A percentile compares a stretch with the other conserved stretches of the same genome.
These are phyloP conservation scores for Pteromalus puparum DNA, from an alignment of 1,140 invertebrate species.

Conservation along the genomic window DNA sequence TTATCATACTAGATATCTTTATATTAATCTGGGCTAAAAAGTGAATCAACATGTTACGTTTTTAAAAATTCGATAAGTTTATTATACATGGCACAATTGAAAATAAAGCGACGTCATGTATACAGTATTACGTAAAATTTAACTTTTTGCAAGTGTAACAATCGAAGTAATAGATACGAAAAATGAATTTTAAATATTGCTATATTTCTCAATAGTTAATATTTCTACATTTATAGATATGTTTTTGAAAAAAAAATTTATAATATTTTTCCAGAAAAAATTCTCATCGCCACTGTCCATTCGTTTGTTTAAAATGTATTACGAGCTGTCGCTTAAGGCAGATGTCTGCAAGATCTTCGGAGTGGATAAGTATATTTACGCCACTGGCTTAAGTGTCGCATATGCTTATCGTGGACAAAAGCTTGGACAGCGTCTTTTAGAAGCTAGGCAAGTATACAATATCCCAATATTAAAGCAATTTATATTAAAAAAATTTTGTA, in stretches of 20 bases:
- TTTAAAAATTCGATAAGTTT: neutral
- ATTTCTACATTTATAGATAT: too few relatives aligned
- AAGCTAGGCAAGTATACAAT: slow-evolving; percentile 26
- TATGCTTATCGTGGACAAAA: slow-evolving; percentile 49
- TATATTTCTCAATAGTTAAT: too few relatives aligned
- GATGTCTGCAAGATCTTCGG: slow-evolving; percentile 57
- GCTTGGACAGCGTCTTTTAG: slow-evolving; percentile 46
- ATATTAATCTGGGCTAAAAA: neutral
- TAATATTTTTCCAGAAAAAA: slow-evolving; percentile 28
- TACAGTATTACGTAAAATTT: too few relatives aligned
- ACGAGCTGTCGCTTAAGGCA: slow-evolving; percentile 43
- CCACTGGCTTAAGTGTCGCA: slow-evolving; percentile 46
- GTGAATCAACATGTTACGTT: neutral
- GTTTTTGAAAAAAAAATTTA: neutral
- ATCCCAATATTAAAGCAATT: neutral
- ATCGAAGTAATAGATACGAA: too few relatives aligned
- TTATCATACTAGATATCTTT: neutral
- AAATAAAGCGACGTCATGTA: too few relatives aligned
- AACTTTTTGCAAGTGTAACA: too few relatives aligned
- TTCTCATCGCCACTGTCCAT: slow-evolving; percentile 40
- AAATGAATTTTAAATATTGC: too few relatives aligned
- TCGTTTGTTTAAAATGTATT: slow-evolving; percentile 40
- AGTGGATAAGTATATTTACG: slow-evolving; percentile 48
- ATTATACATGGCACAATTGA: too few relatives aligned
- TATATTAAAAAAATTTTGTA: neutral